Base-by-base conservation (phyloP, 2,113 vertebrate species). In the Hirundichthys speculiger region DNA sequence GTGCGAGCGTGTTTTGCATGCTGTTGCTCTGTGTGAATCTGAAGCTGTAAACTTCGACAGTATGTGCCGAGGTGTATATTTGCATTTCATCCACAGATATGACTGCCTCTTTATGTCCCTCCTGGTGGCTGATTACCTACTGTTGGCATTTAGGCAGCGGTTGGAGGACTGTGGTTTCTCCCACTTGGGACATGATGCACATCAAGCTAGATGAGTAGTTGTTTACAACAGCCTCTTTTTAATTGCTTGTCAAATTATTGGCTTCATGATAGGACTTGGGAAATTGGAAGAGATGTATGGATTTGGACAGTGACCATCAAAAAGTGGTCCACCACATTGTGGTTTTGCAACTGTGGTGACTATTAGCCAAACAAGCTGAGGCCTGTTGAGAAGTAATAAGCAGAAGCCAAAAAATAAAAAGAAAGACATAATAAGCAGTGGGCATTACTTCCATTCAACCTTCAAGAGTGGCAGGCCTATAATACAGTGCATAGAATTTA, bases 341-440 rank as follows among this genome's bases (percentile, higher is more conserved):
- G 65, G 68, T 55, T 73, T 74, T 63, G 62, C 50, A 68, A 75
- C 71, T 14, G 22, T 5, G 43, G 62, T 46, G 71, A 57, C 71
- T 80, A 74, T 91, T 90, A 88, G 78, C 79, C 47, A 80, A 89
- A 90, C 79, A 89, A 83, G 82, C 76, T 34, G 61, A 61, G 63
- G 75, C 76, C 78, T 88, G 83, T 89, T 93, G 86, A 88, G 66
- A 58, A 14, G 74, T 88, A 86, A 93, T 92, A 85, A 89, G 80
- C 68, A 82, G 80, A 85, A 87, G 84, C 77, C 62, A 64, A 71
- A 67, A 69, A 27, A 27, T 4, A 27, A 27, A 27, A 27, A 27
- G 6, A 27, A 27, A 27, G 6, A 27, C 7, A 21, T 86, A 85
- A 84, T 85, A 78, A 64, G 60, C 73, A 27, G 10, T 21, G 19